phyloP scores from a whole-genome alignment of 2,888 invertebrate genomes.

The Cyrtodaria siliqua region DNA sequence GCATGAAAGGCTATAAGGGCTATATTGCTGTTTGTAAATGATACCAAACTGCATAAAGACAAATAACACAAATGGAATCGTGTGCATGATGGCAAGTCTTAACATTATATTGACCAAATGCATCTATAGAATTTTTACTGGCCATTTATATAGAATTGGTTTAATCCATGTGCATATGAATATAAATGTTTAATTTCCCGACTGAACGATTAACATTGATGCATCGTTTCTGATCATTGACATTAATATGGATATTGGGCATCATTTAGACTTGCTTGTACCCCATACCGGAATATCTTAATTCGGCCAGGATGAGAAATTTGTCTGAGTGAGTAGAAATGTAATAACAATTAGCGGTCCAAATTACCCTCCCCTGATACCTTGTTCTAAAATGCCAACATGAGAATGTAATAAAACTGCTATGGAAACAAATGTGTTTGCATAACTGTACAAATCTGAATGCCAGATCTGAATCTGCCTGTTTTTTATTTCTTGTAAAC shows the following conservation, averaged over 20 bases:
- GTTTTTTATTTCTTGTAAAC: slow-evolving; percentile 46
- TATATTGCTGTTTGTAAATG: background rate
- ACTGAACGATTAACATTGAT: slow-evolving; percentile 32
- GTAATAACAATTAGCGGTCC: slow-evolving; percentile 47
- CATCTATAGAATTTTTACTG: slow-evolving; percentile 6
- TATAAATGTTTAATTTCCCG: slow-evolving; percentile 14
- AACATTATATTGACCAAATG: background rate
- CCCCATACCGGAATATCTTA: slow-evolving; percentile 24
- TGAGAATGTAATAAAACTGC: slow-evolving; percentile 52
- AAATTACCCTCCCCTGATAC: slow-evolving; percentile 46
- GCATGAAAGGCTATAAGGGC: slow-evolving; percentile 4
- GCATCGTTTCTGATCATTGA: slow-evolving; percentile 31
- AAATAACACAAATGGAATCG: slow-evolving; percentile 10
- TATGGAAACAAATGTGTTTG: slow-evolving; percentile 47
- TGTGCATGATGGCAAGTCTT: slow-evolving; percentile 6
- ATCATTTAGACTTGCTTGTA: slow-evolving; percentile 27
- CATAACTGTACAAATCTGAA: slow-evolving; percentile 56
- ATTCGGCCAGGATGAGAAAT: slow-evolving; percentile 18
- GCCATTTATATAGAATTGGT: background rate
- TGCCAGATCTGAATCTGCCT: slow-evolving; percentile 61
- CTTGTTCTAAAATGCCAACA: slow-evolving; percentile 47
- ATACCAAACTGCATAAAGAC: slow-evolving; percentile 11
- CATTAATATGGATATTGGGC: slow-evolving; percentile 25
- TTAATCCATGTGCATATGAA: slow-evolving; percentile 9
- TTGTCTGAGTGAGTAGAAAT: slow-evolving; percentile 57